Conservation (phyloP, 2,113 vertebrate genomes). For the Theropithecus gelada region DNA sequence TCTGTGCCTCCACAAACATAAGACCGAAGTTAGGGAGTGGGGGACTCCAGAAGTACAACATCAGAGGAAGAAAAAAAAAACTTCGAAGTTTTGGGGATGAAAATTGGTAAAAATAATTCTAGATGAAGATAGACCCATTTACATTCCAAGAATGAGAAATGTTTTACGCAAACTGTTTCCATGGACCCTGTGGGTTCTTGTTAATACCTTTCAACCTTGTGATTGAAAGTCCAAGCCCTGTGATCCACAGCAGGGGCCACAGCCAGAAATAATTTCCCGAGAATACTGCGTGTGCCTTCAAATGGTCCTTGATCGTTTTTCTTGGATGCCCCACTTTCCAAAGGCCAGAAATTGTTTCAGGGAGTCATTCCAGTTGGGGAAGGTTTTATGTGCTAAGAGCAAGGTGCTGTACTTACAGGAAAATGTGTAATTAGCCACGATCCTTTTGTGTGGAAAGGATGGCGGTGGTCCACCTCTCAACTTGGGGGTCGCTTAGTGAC, state of each 20-base stretch:
- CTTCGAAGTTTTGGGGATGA: constrained; percentile 82
- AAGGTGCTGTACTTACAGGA: constrained; percentile 73
- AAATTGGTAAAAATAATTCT: constrained; percentile 81
- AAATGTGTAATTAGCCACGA: constrained; percentile 39
- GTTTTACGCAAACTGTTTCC: constrained; percentile 63
- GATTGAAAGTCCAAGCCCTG: constrained; percentile 71
- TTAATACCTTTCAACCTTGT: constrained; percentile 71
- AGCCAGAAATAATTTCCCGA: constrained; percentile 69
- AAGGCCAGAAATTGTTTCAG: constrained; percentile 79
- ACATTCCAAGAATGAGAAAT: constrained; percentile 73
- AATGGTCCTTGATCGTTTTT: constrained; percentile 76
- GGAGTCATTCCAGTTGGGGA: constrained; percentile 76
- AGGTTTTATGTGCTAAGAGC: constrained; percentile 79
- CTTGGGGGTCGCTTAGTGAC: neutral
- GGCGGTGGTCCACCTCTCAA: neutral
- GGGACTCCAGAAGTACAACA: neutral
- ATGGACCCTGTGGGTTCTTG: constrained; percentile 61
- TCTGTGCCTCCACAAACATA: constrained; percentile 83
- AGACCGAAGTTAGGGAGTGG: constrained; percentile 53
- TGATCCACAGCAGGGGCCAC: constrained; percentile 59
- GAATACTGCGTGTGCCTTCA: constrained; percentile 75
- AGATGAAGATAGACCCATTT: constrained; percentile 61
- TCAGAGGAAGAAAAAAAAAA: neutral
- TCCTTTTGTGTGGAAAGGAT: constrained; percentile 30
- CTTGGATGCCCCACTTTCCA: constrained; percentile 80